Percentiles rank a stretch among this genome's conserved stretches.
phyloP scores from a whole-genome alignment of 2,113 vertebrate genomes.

The Passer montanus region DNA sequence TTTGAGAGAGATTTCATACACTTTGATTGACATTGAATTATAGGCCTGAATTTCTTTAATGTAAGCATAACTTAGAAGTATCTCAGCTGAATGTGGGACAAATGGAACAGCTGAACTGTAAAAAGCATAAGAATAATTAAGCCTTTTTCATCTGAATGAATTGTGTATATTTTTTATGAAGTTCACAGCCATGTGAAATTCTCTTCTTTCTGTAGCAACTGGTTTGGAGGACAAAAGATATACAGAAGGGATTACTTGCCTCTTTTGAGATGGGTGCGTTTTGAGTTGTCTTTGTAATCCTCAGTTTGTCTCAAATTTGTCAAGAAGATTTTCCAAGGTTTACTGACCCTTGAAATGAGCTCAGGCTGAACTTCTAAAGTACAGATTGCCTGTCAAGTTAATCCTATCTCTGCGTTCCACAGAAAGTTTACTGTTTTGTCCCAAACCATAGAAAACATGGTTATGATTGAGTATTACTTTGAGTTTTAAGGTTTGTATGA shows the following conservation, averaged over 20 bases:
- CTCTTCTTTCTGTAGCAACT: background rate
- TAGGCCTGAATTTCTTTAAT: background rate
- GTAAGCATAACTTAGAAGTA: background rate
- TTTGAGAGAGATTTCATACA: background rate
- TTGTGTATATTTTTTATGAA: background rate
- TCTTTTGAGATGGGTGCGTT: background rate
- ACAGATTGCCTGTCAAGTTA: background rate
- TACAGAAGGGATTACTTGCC: background rate
- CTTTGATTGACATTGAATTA: background rate
- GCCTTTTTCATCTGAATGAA: background rate
- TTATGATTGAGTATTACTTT: background rate
- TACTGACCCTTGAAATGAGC: background rate
- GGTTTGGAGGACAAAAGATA: background rate
- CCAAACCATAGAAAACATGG: background rate
- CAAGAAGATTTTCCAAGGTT: constrained; percentile 23
- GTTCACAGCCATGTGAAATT: background rate
- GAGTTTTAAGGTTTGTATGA: background rate
- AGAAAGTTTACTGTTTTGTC: background rate
- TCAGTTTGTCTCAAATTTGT: constrained; percentile 49
- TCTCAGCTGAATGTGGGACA: background rate
- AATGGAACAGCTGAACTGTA: background rate
- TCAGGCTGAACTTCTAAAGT: background rate
- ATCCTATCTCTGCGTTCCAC: background rate
- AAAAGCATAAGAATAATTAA: background rate
- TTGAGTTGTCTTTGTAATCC: constrained; percentile 2